phyloP scores from a whole-genome alignment of 2,888 invertebrate species.

The Tachina lurida region DNA sequence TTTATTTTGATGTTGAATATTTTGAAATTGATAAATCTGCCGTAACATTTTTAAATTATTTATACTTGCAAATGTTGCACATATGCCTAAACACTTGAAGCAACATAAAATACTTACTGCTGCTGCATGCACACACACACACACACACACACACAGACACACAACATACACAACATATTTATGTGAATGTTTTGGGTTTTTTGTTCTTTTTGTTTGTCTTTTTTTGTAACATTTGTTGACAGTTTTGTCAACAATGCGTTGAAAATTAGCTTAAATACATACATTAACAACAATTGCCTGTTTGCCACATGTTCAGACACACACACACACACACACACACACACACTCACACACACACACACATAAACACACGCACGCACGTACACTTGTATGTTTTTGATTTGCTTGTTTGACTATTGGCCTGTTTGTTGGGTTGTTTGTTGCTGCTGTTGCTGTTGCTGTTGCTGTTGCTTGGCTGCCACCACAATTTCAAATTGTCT shows the following conservation, averaged over 20 bases:
- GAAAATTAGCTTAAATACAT: constrained; percentile 82
- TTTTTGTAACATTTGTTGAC: constrained; percentile 78
- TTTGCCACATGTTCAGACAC: constrained; percentile 42
- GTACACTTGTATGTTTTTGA: neutral
- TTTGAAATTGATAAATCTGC: constrained; percentile 69
- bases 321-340: neutral
- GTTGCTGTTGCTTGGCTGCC: constrained; percentile 36
- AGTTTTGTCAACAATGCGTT: constrained; percentile 83
- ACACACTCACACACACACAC: neutral
- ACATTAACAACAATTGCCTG: constrained; percentile 70
- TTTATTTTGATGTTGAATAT: constrained; percentile 55
- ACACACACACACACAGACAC: too few relatives aligned
- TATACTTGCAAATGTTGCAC: constrained; percentile 58
- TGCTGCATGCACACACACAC: neutral
- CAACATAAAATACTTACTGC: constrained; percentile 34
- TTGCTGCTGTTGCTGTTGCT: neutral
- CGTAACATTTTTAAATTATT: constrained; percentile 67
- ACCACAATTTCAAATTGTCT: constrained; percentile 41
- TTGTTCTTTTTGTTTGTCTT: neutral
- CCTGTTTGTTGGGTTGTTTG: constrained; percentile 39
- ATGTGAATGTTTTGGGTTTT: constrained; percentile 7
- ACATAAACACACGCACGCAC: neutral
- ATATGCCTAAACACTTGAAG: constrained; percentile 32
- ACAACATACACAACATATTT: neutral
- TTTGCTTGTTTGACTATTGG: constrained; percentile 16